phyloP scores from a whole-genome alignment of 2,797 vertebrate species.

The Clarias laeviceps region DNA sequence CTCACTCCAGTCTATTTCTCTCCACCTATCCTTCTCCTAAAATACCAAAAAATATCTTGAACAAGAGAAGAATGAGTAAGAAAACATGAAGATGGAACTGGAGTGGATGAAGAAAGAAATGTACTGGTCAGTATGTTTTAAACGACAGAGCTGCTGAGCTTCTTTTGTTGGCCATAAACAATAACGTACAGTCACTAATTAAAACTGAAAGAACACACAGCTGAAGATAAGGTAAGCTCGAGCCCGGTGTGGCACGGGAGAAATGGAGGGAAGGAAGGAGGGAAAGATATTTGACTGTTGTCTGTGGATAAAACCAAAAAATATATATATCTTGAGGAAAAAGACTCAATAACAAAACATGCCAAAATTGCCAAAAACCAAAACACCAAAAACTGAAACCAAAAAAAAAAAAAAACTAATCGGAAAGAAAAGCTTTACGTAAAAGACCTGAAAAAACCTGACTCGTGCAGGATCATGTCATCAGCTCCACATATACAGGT shows the following conservation, averaged over 20 bases:
- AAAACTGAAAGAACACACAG: slow-evolving; percentile 34
- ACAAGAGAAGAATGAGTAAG: slow-evolving; percentile 63
- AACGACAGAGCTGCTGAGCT: slow-evolving; percentile 40
- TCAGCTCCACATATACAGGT: slow-evolving; percentile 58
- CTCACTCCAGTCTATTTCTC: slow-evolving; percentile 69
- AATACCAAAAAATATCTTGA: slow-evolving; percentile 76
- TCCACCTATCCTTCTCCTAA: slow-evolving; percentile 59
- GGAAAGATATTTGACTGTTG: slow-evolving; percentile 62
- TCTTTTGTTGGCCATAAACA: slow-evolving; percentile 50
- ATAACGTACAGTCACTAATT: slow-evolving; percentile 53
- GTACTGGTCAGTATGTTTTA: slow-evolving; percentile 54
- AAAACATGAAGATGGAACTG: slow-evolving; percentile 60
- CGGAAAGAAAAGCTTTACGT: slow-evolving; percentile 89
- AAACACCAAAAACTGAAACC: slow-evolving; percentile 83
- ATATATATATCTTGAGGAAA: slow-evolving; percentile 49
- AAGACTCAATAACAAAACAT: slow-evolving; percentile 60
- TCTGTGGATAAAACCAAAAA: slow-evolving; percentile 57
- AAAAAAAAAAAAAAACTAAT: slow-evolving; percentile 63
- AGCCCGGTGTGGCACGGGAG: slow-evolving; percentile 61
- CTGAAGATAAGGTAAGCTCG: slow-evolving; percentile 64
- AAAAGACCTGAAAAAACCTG: slow-evolving; percentile 77
- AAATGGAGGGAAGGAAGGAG: slow-evolving; percentile 48
- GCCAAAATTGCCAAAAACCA: slow-evolving; percentile 75
- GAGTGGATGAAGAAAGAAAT: slow-evolving; percentile 66
- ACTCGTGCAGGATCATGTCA: slow-evolving; percentile 65